Conservation (phyloP, 2,113 vertebrate genomes). For the Hymenochirus boettgeri region DNA sequence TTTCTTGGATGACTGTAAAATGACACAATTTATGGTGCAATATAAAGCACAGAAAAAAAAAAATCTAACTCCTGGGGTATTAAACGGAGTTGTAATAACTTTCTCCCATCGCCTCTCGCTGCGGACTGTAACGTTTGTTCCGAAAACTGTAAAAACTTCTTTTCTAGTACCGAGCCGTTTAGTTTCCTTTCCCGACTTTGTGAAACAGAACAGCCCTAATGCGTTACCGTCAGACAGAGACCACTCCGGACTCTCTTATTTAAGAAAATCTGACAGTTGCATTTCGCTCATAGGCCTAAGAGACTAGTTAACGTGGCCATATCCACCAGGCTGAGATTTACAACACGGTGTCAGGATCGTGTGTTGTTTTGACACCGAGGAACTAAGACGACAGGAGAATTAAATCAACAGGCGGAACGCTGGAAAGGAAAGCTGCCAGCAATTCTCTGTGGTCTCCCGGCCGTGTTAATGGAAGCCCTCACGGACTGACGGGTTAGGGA, state of each 20-base stretch:
- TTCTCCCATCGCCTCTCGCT: no score
- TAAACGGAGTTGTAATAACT: no score
- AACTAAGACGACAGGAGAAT: constrained; percentile 38
- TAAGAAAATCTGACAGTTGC: constrained; percentile 52
- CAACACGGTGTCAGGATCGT: constrained; percentile 40
- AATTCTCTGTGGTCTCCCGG: neutral
- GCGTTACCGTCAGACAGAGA: constrained; percentile 44
- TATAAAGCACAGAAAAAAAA: no score
- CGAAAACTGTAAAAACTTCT: no score
- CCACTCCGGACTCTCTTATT: constrained; percentile 49
- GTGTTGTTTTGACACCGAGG: constrained; percentile 48
- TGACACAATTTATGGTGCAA: no score
- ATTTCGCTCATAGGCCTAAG: constrained; percentile 47
- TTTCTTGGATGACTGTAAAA: no score
- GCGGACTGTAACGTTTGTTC: no score
- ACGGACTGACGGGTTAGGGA: no score
- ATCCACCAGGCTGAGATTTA: constrained; percentile 49
- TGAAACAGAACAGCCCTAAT: no score
- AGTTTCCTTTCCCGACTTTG: no score
- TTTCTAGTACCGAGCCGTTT: no score
- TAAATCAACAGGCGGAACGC: constrained; percentile 39
- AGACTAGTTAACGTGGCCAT: constrained; percentile 45
- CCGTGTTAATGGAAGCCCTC: neutral
- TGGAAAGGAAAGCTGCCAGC: constrained; percentile 8
- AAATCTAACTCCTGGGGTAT: no score